Percentiles rank a stretch among this genome's conserved stretches.
phyloP scores from a whole-genome alignment of 2,797 vertebrate species.

The Sebastes taczanowskii region DNA sequence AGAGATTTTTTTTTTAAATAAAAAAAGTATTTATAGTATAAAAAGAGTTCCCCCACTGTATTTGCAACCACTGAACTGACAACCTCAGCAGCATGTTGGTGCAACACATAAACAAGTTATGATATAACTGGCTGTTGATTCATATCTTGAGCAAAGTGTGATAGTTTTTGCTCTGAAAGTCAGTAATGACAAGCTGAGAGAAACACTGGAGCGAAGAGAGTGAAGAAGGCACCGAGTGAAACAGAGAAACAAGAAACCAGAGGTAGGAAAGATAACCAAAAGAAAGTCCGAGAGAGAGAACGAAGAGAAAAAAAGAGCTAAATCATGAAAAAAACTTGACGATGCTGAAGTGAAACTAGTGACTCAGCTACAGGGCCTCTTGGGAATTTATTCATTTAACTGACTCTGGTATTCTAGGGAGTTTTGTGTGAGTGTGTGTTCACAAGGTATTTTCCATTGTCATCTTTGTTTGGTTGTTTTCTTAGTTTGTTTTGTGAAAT shows the following conservation, averaged over 20 bases:
- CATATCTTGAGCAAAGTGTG: neutral
- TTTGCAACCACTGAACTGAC: neutral
- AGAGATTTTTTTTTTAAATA: neutral
- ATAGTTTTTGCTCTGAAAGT: neutral
- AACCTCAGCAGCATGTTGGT: neutral
- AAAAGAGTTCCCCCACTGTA: neutral
- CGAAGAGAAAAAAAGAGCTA: neutral
- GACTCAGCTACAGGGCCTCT: constrained; percentile 5
- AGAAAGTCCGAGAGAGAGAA: neutral
- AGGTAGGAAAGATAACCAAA: neutral
- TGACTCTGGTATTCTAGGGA: constrained; percentile 25
- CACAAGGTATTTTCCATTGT: constrained; percentile 17
- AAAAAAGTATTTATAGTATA: neutral
- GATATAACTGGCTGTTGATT: neutral
- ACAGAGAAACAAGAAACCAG: neutral
- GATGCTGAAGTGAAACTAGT: constrained; percentile 26
- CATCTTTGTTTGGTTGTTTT: neutral
- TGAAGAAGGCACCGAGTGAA: neutral
- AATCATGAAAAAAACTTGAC: neutral
- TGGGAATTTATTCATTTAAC: constrained; percentile 1
- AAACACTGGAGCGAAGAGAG: neutral
- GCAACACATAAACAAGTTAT: neutral
- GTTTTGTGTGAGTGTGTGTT: neutral
- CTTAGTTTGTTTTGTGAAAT: neutral
- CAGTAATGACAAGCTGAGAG: neutral